Evolutionary conservation across 23 tunicate species (phyloP), one percentile per base, ranked within the genome.

Genomic region (Trididemnum miniatum): DNA sequence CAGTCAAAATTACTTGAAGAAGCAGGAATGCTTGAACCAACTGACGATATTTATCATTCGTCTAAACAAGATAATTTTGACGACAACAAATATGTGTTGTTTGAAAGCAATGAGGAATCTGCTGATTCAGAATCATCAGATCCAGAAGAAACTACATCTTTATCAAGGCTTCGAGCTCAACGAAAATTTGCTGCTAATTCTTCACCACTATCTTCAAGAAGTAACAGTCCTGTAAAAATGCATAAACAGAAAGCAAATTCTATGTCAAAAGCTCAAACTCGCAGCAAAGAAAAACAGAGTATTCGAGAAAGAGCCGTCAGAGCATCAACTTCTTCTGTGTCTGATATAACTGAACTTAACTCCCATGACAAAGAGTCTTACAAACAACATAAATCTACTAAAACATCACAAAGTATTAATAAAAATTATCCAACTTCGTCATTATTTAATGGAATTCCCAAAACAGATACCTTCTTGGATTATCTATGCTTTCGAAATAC

Each of bases 401-500:
- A 12, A 25, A 2, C 25, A 1, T 27, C 28, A 26, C 66, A 69
- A 33, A 33, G 22, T 54, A 23, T 1, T 2, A 31, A 34, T 38
- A 52, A 51, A 52, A 83, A 74, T 30, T 29, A 80, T 24, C 7
- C 23, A 38, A 65, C 89, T 24, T 30, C 76, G 0, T 77, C 83
- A 33, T 36, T 86, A 2, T 86, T 86, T 79, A 37, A 79, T 24
- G 65, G 83, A 12, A 39, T 86, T 34, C 97, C 97, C 28, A 81
- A 85, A 65, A 85, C 90, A 18, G 89, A 81, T 28, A 59, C 71
- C 54, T 91, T 91, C 51, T 51, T 91, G 22, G 71, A 80, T 59
- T 91, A 65, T 52, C 35, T 91, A 34, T 91, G 97, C 35, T 91
- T 91, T 59, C 37, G 97, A 66, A 91, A 91, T 57, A 91, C 97